Evolutionary conservation across 2,888 invertebrate species (phyloP).

Genomic region (Temnothorax rugatulus): DNA sequence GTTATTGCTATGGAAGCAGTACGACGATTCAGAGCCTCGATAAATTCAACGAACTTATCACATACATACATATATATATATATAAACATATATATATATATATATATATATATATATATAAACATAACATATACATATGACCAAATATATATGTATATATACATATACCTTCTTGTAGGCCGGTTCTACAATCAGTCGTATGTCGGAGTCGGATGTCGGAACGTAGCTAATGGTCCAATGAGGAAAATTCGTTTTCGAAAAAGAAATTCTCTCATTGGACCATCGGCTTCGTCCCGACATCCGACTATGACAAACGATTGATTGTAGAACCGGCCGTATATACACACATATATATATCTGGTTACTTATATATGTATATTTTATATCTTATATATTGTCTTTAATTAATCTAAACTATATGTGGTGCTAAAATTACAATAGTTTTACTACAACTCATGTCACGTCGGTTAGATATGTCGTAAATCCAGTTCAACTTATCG

Average conservation of each 20-base stretch:
- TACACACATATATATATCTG: background rate
- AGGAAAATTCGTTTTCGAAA: too few species aligned
- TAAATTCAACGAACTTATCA: constrained; percentile 81
- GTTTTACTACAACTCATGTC: constrained; percentile 56
- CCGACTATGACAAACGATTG: too few species aligned
- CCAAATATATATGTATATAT: constrained; percentile 48
- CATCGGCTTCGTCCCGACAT: too few species aligned
- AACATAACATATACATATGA: constrained; percentile 21
- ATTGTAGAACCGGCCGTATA: too few species aligned
- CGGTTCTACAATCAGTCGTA: too few species aligned
- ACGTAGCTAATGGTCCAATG: too few species aligned
- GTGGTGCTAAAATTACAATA: constrained; percentile 76
- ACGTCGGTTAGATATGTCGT: constrained; percentile 64
- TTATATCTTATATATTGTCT: constrained; percentile 80
- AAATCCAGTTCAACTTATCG: constrained; percentile 82
- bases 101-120: constrained; percentile 42
- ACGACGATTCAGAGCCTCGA: constrained; percentile 82
- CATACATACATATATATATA: constrained; percentile 27
- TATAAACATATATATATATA: constrained; percentile 33
- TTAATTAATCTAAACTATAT: constrained; percentile 79
- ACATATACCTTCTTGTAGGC: constrained; percentile 1
- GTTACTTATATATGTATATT: constrained; percentile 61
- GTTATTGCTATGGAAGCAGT: constrained; percentile 85
- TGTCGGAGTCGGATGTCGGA: too few species aligned
- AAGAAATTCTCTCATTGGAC: too few species aligned